Base-by-base conservation (phyloP, 2,797 vertebrate species). In the Oophaga sylvatica region DNA sequence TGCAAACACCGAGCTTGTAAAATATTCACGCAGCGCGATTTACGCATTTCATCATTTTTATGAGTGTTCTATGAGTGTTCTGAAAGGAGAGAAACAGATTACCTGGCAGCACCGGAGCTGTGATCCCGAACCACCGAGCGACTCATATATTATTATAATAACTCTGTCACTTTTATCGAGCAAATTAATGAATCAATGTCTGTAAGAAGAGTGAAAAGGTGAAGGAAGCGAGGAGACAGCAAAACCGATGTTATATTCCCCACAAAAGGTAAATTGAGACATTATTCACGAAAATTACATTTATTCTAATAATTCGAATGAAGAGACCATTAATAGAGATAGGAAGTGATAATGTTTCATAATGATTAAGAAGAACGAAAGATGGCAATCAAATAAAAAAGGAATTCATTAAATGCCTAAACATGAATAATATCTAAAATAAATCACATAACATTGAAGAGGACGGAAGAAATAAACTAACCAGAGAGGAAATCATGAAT, bases 1-100 rank as follows among this genome's bases (percentile, higher is more conserved):
- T 75, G 26, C 62, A 81, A 62, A 87, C 68, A 75, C 6, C 15
- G 56, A 73, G 65, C 85, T 71, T 73, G 85, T 81, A 81, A 87
- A 81, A 65, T 76, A n/a, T 81, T 87, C 45, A 71, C 56, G 26
- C 65, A 35, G 5, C 17, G 15, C 45, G 56, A 26, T 67, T 59
- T 53, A 53, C 41, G n/a, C 10, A 48, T 53, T 79, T 41, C 31
- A 26, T 70, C 53, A 12, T 13, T 79, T 87, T 81, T 76, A 41
- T 78, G 76, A 19, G 12, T 71, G 68, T 17, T 35, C 60, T 76
- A 41, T 78, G 76, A 19, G 12, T 71, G 68, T 17, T 35, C 60
- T 63, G 35, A 67, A 35, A 48, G 65, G 17, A 79, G 41, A 59
- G 13, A n/a, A 57, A 10, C 76, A 73, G 68, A 53, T 87, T 16